Evolutionary conservation across 2,113 vertebrate genomes (phyloP).

Genomic region (Chionomys nivalis): DNA sequence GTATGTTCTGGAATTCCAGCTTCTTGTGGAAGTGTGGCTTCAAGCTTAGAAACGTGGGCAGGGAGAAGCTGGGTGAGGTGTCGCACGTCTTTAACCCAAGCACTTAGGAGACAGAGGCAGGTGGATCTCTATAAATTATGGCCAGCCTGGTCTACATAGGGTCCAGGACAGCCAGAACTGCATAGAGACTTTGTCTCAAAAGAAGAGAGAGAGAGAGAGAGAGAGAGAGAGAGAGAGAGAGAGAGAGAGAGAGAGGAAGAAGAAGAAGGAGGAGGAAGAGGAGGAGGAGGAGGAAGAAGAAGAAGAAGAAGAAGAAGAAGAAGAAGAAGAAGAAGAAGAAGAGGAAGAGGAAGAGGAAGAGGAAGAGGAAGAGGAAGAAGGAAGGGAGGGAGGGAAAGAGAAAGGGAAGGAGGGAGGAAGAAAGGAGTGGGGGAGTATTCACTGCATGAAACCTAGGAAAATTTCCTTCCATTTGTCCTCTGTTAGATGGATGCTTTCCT

Average conservation of each 20-base stretch:
- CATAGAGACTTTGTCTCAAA: background rate
- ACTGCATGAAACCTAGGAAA: background rate
- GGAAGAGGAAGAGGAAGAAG: background rate
- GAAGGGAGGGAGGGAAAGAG: background rate
- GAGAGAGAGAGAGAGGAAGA: too few species aligned
- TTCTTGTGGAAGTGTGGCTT: background rate
- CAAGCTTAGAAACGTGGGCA: background rate
- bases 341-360: too few species aligned
- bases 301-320: background rate
- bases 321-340: too few species aligned
- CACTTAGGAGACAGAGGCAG: background rate
- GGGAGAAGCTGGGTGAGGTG: background rate
- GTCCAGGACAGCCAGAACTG: background rate
- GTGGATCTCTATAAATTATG: background rate
- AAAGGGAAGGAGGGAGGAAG: fast-evolving
- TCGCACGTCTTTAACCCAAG: background rate
- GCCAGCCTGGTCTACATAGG: background rate
- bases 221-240: fast-evolving
- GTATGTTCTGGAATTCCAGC: background rate
- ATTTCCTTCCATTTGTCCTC: background rate
- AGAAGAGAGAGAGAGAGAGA: fast-evolving
- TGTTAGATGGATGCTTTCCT: background rate
- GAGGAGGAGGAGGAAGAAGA: too few species aligned
- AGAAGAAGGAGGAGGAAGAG: too few species aligned
- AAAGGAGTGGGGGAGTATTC: background rate